Conservation (phyloP, 2,113 vertebrate genomes). For the Otis tarda region DNA sequence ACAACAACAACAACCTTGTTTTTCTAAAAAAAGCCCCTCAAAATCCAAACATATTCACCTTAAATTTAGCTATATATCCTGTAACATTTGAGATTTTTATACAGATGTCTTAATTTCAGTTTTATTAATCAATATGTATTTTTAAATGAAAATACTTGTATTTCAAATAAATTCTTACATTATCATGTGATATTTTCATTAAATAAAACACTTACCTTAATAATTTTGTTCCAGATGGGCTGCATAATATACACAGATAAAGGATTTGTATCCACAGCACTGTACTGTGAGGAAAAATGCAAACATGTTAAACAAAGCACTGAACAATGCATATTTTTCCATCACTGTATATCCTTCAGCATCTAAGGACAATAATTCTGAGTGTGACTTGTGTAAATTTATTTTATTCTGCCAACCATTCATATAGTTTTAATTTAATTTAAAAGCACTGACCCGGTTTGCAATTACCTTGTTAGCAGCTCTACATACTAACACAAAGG, state of each 20-base stretch:
- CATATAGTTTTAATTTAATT: background rate
- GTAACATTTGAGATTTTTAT: background rate
- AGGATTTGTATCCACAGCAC: conserved; percentile 75
- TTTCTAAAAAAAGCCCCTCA: background rate
- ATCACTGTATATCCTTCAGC: background rate
- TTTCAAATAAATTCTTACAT: background rate
- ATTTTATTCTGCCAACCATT: background rate
- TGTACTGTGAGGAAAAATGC: conserved; percentile 63
- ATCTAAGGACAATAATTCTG: background rate
- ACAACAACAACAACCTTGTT: background rate
- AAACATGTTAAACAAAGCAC: background rate
- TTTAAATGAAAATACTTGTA: background rate
- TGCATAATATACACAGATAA: conserved; percentile 75
- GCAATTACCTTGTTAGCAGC: background rate
- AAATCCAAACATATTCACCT: background rate
- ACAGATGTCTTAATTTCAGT: background rate
- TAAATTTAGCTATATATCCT: background rate
- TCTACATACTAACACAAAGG: background rate
- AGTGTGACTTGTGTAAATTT: background rate
- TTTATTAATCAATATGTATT: background rate
- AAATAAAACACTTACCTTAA: conserved; percentile 62
- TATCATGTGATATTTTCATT: background rate
- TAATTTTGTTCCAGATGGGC: conserved; percentile 72
- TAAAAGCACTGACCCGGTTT: background rate
- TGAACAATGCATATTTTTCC: background rate